Base-by-base conservation (phyloP, 2,888 invertebrate genomes). In the Scrobipalpa atriplicella region DNA sequence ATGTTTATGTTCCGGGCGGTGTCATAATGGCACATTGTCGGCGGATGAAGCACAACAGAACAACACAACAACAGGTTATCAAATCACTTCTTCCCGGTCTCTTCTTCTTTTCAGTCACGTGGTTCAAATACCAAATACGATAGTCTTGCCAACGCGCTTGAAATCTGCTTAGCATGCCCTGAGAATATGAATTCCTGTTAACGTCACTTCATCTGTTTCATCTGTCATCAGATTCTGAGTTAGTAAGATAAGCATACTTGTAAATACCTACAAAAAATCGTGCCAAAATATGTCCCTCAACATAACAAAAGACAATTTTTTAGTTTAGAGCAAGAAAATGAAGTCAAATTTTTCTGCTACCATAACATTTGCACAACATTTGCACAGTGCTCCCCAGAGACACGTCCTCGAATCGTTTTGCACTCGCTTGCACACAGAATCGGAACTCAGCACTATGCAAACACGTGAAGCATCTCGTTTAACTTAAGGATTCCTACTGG, bases 1-100 rank as follows among this genome's bases (percentile, higher is more conserved):
- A 73, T 76, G 80, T 84, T 84, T 80, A 84, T 75, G 80, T 84
- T n/a, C 5, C 83, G 80, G 82, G 75, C 76, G 77, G 67, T 71
- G 74, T 79, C 82, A 79, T 84, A 82, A 82, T 78, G 79, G 75
- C 75, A 75, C 77, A 77, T 75, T 78, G 79, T 77, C 75, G 76
- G 70, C 71, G 41, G 36, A 36, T 64, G 18, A 21, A 7, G 61
- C 67, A 56, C 71, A 72, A 73, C 75, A 78, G 74, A 73, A 74
- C 76, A 75, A 72, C 72, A 76, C 74, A 73, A 74, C 77, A 74
- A 72, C 72, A 76, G 79, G 80, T 77, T 76, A 58, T 38, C 58
- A 38, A 77, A 58, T 38, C 58, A 38, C 38, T 21, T n/a, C 58
- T 36, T 21, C 11, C 18, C 19, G 13, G n/a, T n/a, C n/a, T n/a